A percentile compares a stretch with the other conserved stretches of the same genome.
These are phyloP conservation scores for Plagodis pulveraria DNA, from an alignment of 2,888 invertebrate genomes.

Conservation along the genomic window DNA sequence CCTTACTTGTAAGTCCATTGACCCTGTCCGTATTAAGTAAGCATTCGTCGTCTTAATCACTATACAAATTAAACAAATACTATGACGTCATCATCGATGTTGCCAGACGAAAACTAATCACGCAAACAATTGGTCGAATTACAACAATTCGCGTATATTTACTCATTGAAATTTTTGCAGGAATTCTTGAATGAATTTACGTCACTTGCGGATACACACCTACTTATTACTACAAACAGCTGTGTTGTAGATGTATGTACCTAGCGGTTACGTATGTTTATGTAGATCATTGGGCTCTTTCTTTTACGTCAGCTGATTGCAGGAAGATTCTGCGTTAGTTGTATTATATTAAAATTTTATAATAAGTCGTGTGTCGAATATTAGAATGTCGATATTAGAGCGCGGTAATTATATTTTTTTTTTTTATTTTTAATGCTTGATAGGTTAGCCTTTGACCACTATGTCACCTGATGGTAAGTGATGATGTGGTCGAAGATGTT, in stretches of 20 bases:
- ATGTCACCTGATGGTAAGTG: no score
- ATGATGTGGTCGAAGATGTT: no score
- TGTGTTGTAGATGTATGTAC: constrained; percentile 43
- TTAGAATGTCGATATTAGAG: no score
- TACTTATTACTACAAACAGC: constrained; percentile 42
- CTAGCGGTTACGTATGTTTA: constrained; percentile 36
- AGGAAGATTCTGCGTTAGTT: constrained; percentile 27
- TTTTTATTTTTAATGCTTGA: no score
- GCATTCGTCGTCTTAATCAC: no score
- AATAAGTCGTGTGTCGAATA: no score
- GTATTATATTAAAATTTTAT: neutral
- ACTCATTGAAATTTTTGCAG: constrained; percentile 63
- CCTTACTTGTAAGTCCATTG: no score
- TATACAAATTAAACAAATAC: neutral
- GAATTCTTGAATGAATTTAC: constrained; percentile 76
- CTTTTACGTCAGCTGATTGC: constrained; percentile 71
- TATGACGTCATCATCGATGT: constrained; percentile 12
- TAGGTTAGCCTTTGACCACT: no score
- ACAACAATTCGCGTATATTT: constrained; percentile 38
- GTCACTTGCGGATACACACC: constrained; percentile 60
- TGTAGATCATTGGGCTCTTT: constrained; percentile 71
- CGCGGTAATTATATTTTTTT: no score
- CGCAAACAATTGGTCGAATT: constrained; percentile 18
- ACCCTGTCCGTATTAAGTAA: no score
- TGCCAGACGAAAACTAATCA: constrained; percentile 14